phyloP scores from a whole-genome alignment of 2,888 invertebrate species.

The Thera britannica region DNA sequence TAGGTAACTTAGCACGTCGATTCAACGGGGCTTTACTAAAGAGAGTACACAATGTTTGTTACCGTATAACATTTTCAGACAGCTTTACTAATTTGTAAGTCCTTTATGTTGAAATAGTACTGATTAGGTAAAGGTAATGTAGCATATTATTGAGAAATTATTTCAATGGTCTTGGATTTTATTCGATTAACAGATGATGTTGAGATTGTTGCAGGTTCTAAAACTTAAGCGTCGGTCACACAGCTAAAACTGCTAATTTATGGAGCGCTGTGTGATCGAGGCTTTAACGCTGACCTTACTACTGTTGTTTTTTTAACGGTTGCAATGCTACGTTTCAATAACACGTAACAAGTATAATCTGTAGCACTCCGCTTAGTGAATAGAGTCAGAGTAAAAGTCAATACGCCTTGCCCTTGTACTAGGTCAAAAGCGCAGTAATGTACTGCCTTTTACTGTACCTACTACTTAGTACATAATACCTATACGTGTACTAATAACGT shows the following conservation, averaged over 20 bases:
- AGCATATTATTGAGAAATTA: conserved; percentile 30
- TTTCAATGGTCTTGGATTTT: conserved; percentile 33
- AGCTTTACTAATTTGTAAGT: conserved; percentile 78
- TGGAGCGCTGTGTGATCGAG: neutral
- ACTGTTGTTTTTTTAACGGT: neutral
- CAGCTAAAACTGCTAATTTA: neutral
- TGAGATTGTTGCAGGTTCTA: conserved; percentile 1
- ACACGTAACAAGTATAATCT: neutral
- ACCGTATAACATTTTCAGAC: conserved; percentile 63
- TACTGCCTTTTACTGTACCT: neutral
- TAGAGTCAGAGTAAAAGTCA: too few species aligned
- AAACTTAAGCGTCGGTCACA: neutral
- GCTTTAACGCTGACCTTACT: neutral
- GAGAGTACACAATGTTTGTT: conserved; percentile 41
- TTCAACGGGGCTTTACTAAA: conserved; percentile 24
- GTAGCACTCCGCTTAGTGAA: neutral
- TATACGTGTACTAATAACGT: neutral
- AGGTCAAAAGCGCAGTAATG: neutral
- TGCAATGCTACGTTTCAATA: neutral
- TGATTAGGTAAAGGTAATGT: conserved; percentile 41
- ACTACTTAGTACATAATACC: too few species aligned
- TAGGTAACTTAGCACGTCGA: conserved; percentile 24
- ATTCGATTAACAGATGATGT: conserved; percentile 6
- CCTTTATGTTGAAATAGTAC: conserved; percentile 49
- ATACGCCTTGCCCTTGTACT: neutral